Percentiles rank a stretch among this genome's conserved stretches.
Evolutionary conservation across 2,113 vertebrate genomes (phyloP).

Genomic region (Panurus biarmicus): DNA sequence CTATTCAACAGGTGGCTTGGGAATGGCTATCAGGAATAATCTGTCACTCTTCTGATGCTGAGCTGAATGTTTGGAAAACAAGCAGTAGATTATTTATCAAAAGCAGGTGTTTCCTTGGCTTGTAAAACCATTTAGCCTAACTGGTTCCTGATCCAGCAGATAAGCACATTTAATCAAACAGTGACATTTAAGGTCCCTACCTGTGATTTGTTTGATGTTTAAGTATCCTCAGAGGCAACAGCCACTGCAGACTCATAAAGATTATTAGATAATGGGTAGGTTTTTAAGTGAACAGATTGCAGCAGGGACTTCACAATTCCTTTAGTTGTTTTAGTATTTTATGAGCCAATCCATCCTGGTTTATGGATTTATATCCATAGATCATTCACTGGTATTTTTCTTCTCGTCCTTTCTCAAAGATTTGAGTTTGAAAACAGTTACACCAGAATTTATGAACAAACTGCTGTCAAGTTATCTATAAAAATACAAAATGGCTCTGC

Average conservation of each 20-base stretch:
- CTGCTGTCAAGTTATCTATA: background rate
- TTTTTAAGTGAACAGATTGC: slow-evolving; percentile 48
- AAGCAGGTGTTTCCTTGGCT: slow-evolving; percentile 74
- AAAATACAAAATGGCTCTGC: background rate
- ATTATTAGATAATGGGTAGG: slow-evolving; percentile 52
- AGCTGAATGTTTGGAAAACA: slow-evolving; percentile 53
- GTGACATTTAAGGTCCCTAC: slow-evolving; percentile 61
- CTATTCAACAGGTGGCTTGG: background rate
- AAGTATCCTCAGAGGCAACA: slow-evolving; percentile 62
- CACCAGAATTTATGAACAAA: background rate
- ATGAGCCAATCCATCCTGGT: background rate
- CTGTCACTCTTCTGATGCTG: background rate
- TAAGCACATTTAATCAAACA: slow-evolving; percentile 64
- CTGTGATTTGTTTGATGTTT: slow-evolving; percentile 72
- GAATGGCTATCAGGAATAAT: slow-evolving; percentile 7
- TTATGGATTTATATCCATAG: background rate
- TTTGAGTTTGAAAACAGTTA: background rate
- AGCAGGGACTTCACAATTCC: background rate
- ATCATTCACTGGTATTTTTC: background rate
- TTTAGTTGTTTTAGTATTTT: background rate
- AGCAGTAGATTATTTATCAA: slow-evolving; percentile 58
- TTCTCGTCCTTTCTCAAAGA: background rate
- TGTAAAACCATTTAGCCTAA: slow-evolving; percentile 68
- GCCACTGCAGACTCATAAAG: slow-evolving; percentile 65
- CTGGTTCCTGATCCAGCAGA: slow-evolving; percentile 70